These are phyloP conservation scores for Ornithoptera alexandrae DNA, from an alignment of 2,888 invertebrate species.

Conservation along the genomic window DNA sequence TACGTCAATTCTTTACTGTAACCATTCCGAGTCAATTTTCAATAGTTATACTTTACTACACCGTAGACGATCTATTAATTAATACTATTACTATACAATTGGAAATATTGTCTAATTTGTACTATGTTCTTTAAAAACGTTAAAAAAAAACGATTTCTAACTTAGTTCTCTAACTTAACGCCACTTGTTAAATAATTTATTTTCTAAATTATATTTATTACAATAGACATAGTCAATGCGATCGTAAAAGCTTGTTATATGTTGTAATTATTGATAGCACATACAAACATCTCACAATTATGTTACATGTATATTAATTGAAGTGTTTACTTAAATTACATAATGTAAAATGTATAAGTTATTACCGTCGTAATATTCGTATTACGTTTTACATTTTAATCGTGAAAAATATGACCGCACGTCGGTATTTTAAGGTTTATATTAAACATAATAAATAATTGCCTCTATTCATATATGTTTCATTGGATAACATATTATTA, in stretches of 20 bases:
- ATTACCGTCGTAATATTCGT: slow-evolving; percentile 22
- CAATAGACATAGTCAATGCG: slow-evolving; percentile 19
- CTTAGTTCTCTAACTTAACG: slow-evolving; percentile 48
- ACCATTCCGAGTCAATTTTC: slow-evolving; percentile 31
- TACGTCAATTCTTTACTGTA: slow-evolving; percentile 49
- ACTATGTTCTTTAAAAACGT: background rate
- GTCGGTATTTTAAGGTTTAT: slow-evolving; percentile 67
- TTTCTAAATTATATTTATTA: slow-evolving; percentile 20
- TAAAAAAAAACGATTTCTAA: slow-evolving; percentile 19
- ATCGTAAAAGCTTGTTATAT: slow-evolving; percentile 27
- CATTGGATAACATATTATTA: slow-evolving; percentile 34
- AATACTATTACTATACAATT: slow-evolving; percentile 42
- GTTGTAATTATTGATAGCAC: slow-evolving; percentile 23
- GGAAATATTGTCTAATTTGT: slow-evolving; percentile 32
- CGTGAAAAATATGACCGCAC: slow-evolving; percentile 42
- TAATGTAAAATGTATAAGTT: background rate
- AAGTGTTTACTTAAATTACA: slow-evolving; percentile 8
- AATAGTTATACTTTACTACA: slow-evolving; percentile 34
- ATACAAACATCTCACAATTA: slow-evolving; percentile 17
- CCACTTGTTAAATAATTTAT: slow-evolving; percentile 22
- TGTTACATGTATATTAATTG: slow-evolving; percentile 11
- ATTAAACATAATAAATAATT: slow-evolving; percentile 74
- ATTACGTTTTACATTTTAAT: slow-evolving; percentile 32
- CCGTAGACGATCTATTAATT: slow-evolving; percentile 41
- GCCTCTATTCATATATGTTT: slow-evolving; percentile 59